Evolutionary conservation across 2,113 vertebrate species (phyloP).

Genomic region (Ellobius talpinus): DNA sequence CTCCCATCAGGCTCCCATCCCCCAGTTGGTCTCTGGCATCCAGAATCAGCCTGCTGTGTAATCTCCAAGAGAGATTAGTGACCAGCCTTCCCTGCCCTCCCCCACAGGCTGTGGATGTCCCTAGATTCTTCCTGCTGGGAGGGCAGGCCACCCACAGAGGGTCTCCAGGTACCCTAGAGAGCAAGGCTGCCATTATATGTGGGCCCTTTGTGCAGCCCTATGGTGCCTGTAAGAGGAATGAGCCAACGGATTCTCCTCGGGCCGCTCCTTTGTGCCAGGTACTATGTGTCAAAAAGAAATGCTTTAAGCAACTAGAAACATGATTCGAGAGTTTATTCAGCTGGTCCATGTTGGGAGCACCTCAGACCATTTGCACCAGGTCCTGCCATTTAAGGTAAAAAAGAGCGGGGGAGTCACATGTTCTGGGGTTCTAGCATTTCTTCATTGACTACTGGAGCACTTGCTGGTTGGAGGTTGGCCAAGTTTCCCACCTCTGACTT

Average conservation of each 20-base stretch:
- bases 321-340: neutral
- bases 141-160: neutral
- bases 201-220: neutral
- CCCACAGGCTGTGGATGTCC: neutral
- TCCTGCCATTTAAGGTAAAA: neutral
- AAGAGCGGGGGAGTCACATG: too few species aligned
- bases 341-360: neutral
- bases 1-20: neutral
- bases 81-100: conserved; percentile 67
- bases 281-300: neutral
- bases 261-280: neutral
- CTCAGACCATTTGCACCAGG: neutral
- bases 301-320: neutral
- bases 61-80: conserved; percentile 83
- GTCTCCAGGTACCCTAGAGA: neutral
- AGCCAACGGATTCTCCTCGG: neutral
- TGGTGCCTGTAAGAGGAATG: neutral
- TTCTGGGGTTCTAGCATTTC: neutral
- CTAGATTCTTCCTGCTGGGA: neutral
- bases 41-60: conserved; percentile 50
- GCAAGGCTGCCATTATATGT: neutral
- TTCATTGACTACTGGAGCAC: neutral
- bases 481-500: neutral
- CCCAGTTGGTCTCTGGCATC: conserved; percentile 33
- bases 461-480: neutral